Conservation (phyloP, 1,140 invertebrate genomes). For the Drosophila aff. region DNA sequence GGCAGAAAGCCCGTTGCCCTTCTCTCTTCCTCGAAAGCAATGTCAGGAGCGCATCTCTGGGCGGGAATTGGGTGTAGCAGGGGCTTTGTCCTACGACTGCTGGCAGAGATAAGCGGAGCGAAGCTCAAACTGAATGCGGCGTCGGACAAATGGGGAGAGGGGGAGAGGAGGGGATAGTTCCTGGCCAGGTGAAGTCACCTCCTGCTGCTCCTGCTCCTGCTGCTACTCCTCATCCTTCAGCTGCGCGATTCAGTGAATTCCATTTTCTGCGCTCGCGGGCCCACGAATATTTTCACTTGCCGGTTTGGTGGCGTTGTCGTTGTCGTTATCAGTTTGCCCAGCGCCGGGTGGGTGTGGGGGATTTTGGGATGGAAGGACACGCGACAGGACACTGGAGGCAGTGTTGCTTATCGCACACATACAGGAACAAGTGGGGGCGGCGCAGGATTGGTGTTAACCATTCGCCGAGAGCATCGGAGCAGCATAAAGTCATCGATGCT, state of each 20-base stretch:
- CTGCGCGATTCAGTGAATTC: conserved; percentile 55
- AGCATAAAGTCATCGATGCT: conserved; percentile 58
- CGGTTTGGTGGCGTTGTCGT: conserved; percentile 60
- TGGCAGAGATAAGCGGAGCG: conserved; percentile 63
- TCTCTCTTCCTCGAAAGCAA: background rate
- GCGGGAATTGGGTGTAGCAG: conserved; percentile 31
- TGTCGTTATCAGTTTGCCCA: conserved; percentile 49
- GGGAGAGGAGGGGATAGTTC: conserved; percentile 29
- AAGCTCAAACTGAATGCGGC: conserved; percentile 54
- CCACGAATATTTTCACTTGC: conserved; percentile 75
- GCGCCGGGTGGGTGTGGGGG: background rate
- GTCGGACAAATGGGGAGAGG: conserved; percentile 12
- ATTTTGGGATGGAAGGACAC: conserved; percentile 35
- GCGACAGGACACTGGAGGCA: conserved; percentile 55
- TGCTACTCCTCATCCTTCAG: conserved; percentile 6
- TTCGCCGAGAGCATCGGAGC: conserved; percentile 37
- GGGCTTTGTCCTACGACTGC: conserved; percentile 62
- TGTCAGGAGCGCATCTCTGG: conserved; percentile 49
- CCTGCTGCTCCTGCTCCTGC: background rate
- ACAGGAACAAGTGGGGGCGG: conserved; percentile 38
- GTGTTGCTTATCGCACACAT: conserved; percentile 64
- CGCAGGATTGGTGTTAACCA: conserved; percentile 44
- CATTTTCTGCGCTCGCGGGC: conserved; percentile 73
- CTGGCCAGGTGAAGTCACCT: conserved; percentile 46
- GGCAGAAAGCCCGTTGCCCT: conserved; percentile 4